Percentiles rank a stretch among this genome's conserved stretches.
These are phyloP conservation scores for Agrotis ipsilon DNA, from an alignment of 2,888 invertebrate species.

Conservation along the genomic window DNA sequence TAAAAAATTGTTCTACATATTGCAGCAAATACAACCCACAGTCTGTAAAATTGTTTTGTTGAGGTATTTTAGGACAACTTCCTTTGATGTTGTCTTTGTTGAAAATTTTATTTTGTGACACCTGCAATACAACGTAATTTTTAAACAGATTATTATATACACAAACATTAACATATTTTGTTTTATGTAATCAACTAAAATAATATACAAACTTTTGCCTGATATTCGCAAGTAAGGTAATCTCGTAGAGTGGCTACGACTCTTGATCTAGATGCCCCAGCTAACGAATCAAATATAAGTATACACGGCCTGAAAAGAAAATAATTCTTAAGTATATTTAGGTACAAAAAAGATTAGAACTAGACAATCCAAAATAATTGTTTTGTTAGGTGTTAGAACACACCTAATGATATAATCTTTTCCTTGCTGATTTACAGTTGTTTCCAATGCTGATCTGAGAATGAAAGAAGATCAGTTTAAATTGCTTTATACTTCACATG, in stretches of 20 bases:
- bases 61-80: constrained; percentile 97
- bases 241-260: constrained; percentile 98
- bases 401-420: constrained; percentile 59
- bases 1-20: constrained; percentile 99
- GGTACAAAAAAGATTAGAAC: neutral
- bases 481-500: neutral
- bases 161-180: neutral
- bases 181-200: neutral
- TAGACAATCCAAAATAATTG: constrained; percentile 8
- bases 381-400: constrained; percentile 39
- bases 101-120: constrained; percentile 93
- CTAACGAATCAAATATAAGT: constrained; percentile 98
- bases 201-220: constrained; percentile 91
- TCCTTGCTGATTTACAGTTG: constrained; percentile 48
- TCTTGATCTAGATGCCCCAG: constrained; percentile 95
- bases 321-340: constrained; percentile 11
- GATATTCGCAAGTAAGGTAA: constrained; percentile 97
- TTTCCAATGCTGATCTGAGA: constrained; percentile 45
- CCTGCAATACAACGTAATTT: constrained; percentile 74
- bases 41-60: constrained; percentile 99
- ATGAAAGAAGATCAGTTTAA: constrained; percentile 38
- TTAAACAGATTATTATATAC: constrained; percentile 15
- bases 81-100: constrained; percentile 97
- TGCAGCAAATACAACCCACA: constrained; percentile 99
- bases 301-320: constrained; percentile 95